These are phyloP conservation scores for Tychaedon coryphoeus DNA, from an alignment of 2,113 vertebrate genomes.

Conservation along the genomic window DNA sequence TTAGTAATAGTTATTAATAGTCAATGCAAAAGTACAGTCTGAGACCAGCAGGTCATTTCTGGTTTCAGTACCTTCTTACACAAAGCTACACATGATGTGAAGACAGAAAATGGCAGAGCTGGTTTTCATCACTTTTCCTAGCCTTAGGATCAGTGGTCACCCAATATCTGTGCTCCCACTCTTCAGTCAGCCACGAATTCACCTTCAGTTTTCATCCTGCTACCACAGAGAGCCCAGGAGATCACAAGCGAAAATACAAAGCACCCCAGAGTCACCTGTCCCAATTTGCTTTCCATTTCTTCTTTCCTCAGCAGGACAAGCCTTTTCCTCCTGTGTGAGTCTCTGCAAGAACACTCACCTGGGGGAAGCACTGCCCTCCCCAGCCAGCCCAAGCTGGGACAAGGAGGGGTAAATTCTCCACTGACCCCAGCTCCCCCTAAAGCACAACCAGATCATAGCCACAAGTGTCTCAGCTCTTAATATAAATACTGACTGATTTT, in stretches of 20 bases:
- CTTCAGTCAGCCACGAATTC: background rate
- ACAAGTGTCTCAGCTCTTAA: background rate
- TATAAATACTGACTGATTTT: background rate
- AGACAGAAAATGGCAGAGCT: background rate
- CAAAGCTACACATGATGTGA: accelerated
- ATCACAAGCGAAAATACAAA: background rate
- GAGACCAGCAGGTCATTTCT: background rate
- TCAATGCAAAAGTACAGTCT: background rate
- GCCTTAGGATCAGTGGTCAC: background rate
- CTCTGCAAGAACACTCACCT: background rate
- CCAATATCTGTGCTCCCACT: background rate
- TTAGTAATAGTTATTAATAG: background rate
- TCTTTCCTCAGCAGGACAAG: background rate
- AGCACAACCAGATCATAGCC: background rate
- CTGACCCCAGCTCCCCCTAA: background rate
- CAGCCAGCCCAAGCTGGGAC: background rate
- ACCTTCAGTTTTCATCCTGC: background rate
- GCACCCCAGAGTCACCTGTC: background rate
- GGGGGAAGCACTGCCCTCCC: background rate
- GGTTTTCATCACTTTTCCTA: background rate
- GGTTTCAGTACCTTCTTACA: background rate
- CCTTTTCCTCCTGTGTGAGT: background rate
- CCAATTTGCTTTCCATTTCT: background rate
- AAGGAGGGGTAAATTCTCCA: background rate
- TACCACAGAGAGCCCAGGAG: background rate